These are phyloP conservation scores for Kradibia gibbosae DNA, from an alignment of 1,140 invertebrate genomes.

Conservation along the genomic window DNA sequence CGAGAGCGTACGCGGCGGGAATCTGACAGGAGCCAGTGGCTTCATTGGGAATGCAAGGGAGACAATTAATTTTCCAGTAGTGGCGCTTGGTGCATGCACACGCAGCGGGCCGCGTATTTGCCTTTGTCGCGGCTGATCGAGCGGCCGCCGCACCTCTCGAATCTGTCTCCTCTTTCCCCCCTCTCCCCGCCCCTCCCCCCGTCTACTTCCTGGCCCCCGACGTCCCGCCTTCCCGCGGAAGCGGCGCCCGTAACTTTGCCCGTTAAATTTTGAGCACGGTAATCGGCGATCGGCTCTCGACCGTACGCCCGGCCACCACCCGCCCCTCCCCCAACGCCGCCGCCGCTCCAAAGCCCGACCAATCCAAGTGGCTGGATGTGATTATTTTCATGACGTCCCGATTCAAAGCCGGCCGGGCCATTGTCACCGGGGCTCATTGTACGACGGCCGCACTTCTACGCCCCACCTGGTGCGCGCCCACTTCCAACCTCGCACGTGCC, in stretches of 20 bases:
- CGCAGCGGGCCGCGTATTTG: background rate
- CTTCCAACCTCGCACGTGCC: background rate
- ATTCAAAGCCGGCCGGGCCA: constrained; percentile 14
- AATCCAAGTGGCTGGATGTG: constrained; percentile 34
- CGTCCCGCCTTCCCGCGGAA: background rate
- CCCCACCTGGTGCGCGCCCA: background rate
- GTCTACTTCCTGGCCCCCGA: too few species aligned
- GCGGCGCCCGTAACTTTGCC: background rate
- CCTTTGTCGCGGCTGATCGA: constrained; percentile 44
- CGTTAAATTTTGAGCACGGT: constrained; percentile 30
- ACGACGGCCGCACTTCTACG: background rate
- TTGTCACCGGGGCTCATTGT: constrained; percentile 14
- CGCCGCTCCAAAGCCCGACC: constrained; percentile 11
- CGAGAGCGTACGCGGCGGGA: background rate
- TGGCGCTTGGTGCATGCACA: background rate
- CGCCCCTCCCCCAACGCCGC: background rate
- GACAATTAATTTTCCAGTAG: constrained; percentile 43
- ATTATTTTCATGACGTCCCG: constrained; percentile 35
- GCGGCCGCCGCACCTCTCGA: background rate
- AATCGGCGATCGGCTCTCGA: constrained; percentile 1
- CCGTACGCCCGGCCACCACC: background rate
- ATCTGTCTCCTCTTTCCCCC: background rate
- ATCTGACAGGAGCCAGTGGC: background rate
- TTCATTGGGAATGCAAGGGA: constrained; percentile 25
- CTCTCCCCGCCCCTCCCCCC: background rate